Conservation (phyloP, 2,888 invertebrate species). For the Nudaria mundana region DNA sequence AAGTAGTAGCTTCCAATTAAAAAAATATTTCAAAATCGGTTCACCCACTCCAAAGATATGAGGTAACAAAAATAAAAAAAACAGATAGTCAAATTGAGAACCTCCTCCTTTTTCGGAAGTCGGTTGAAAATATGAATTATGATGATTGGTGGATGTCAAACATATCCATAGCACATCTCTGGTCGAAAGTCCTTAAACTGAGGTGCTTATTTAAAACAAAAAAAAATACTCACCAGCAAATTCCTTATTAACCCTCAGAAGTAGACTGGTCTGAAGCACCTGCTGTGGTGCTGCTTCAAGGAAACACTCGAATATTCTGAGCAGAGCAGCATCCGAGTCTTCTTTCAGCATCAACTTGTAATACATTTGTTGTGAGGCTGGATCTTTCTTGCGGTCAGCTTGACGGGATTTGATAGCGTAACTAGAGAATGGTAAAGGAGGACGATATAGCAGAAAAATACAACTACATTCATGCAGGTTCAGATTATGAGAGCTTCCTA, state of each 20-base stretch:
- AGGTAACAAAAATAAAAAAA: too few species aligned
- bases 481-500: too few species aligned
- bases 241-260: conserved; percentile 80
- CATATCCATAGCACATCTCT: too few species aligned
- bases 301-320: conserved; percentile 90
- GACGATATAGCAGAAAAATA: neutral
- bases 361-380: conserved; percentile 82
- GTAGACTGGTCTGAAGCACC: conserved; percentile 86
- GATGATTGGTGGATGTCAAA: too few species aligned
- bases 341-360: conserved; percentile 89
- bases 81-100: too few species aligned
- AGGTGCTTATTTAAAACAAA: too few species aligned
- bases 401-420: conserved; percentile 85
- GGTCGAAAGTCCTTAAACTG: too few species aligned
- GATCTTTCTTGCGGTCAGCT: conserved; percentile 81
- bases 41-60: too few species aligned
- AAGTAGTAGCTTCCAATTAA: too few species aligned
- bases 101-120: too few species aligned
- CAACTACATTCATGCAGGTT: conserved; percentile 55
- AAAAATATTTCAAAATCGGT: too few species aligned
- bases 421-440: conserved; percentile 34
- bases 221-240: conserved; percentile 68
- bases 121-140: too few species aligned
- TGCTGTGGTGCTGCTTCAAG: conserved; percentile 91
- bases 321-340: conserved; percentile 89